These are phyloP conservation scores for Hycleus cichorii DNA, from an alignment of 1,140 invertebrate species.

Conservation along the genomic window DNA sequence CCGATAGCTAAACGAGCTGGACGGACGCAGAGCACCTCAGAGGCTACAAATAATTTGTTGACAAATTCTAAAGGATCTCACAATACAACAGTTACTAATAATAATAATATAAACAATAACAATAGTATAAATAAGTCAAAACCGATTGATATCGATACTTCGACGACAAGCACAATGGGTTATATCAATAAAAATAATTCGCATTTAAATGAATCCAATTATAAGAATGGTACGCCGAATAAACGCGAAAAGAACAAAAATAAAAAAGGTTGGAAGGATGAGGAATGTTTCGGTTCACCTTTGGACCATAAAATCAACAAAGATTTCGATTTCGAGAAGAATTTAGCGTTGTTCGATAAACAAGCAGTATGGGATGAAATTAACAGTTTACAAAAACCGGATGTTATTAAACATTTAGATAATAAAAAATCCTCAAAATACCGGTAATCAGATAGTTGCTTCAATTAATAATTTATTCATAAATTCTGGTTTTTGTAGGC, in stretches of 20 bases:
- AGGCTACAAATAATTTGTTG: constrained; percentile 38
- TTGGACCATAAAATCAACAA: constrained; percentile 47
- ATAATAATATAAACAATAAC: constrained; percentile 39
- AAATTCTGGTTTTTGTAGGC: constrained; percentile 43
- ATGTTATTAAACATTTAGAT: constrained; percentile 47
- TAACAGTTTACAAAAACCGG: constrained; percentile 58
- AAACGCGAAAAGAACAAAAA: constrained; percentile 40
- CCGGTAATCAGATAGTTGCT: constrained; percentile 21
- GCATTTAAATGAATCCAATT: constrained; percentile 19
- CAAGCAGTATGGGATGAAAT: constrained; percentile 69
- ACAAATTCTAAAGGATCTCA: constrained; percentile 8
- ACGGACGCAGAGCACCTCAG: constrained; percentile 43
- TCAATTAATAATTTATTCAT: background rate
- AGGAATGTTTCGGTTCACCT: constrained; percentile 49
- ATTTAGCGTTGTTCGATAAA: constrained; percentile 86
- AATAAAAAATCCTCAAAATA: constrained; percentile 33
- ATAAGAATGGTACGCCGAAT: constrained; percentile 38
- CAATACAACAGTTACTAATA: constrained; percentile 15
- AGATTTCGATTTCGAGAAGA: constrained; percentile 92
- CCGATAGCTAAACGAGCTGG: constrained; percentile 49
- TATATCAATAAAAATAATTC: background rate
- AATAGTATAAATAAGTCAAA: constrained; percentile 24
- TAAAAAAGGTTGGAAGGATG: constrained; percentile 39
- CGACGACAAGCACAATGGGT: constrained; percentile 7
- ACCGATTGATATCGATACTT: constrained; percentile 34